Evolutionary conservation across 2,797 vertebrate genomes (phyloP).

Genomic region (Phalloptychus januarius): DNA sequence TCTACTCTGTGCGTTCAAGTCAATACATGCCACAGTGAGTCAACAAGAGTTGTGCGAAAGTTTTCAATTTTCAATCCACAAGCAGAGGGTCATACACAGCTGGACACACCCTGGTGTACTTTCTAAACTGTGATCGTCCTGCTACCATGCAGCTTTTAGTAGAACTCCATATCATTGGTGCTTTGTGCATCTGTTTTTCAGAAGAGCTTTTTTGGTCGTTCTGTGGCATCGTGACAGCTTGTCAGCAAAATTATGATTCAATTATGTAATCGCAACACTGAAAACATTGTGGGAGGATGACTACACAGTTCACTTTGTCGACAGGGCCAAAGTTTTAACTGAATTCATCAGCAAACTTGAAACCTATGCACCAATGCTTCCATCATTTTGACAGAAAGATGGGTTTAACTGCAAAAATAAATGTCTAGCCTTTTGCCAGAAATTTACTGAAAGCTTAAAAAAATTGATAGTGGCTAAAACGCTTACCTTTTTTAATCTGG

Average conservation of each 20-base stretch:
- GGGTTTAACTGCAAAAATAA: neutral
- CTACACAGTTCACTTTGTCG: constrained; percentile 19
- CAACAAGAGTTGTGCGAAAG: constrained; percentile 15
- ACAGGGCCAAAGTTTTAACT: constrained; percentile 8
- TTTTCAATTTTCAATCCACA: constrained; percentile 13
- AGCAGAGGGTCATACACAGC: neutral
- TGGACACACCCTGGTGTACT: constrained; percentile 41
- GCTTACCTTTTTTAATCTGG: constrained; percentile 11
- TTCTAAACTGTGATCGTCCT: neutral
- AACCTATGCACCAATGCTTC: neutral
- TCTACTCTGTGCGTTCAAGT: constrained; percentile 33
- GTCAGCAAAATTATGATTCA: constrained; percentile 70
- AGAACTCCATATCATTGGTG: neutral
- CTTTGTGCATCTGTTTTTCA: constrained; percentile 6
- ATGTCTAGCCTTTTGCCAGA: neutral
- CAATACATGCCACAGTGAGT: constrained; percentile 44
- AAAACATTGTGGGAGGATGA: constrained; percentile 27
- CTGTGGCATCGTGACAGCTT: constrained; percentile 32
- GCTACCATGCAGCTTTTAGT: neutral
- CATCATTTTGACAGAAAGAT: neutral
- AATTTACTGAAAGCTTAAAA: neutral
- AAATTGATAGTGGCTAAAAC: neutral
- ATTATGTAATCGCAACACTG: constrained; percentile 61
- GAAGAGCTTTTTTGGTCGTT: neutral
- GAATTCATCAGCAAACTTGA: constrained; percentile 17